Conservation (phyloP, 2,888 invertebrate species). For the Abrostola triplasia region DNA sequence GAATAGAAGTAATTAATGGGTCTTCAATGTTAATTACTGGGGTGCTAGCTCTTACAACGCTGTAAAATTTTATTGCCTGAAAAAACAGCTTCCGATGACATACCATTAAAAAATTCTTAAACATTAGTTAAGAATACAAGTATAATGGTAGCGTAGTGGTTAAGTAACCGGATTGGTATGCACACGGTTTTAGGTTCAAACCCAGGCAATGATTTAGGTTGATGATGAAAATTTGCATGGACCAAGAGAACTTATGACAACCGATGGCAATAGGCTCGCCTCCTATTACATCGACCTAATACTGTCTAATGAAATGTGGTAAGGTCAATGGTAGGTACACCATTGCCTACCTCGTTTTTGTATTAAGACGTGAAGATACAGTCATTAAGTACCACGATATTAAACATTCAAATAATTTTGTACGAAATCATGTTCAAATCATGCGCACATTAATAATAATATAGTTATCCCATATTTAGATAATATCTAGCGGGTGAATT, state of each 20-base stretch:
- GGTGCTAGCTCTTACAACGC: not conserved
- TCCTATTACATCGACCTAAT: too few species aligned
- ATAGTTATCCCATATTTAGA: slow-evolving; percentile 53
- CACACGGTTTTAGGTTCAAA: too few species aligned
- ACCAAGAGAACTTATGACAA: too few species aligned
- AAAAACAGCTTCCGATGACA: not conserved
- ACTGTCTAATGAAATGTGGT: too few species aligned
- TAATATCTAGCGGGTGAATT: slow-evolving; percentile 54
- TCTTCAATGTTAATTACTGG: slow-evolving; percentile 23
- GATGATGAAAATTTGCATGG: too few species aligned
- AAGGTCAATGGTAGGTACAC: too few species aligned
- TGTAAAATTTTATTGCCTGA: not conserved
- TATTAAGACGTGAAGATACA: too few species aligned
- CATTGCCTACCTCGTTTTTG: too few species aligned
- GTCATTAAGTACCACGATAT: not conserved
- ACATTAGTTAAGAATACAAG: too few species aligned
- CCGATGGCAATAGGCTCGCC: too few species aligned
- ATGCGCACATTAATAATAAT: slow-evolving; percentile 36
- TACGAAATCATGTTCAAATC: slow-evolving; percentile 27
- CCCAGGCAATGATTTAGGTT: too few species aligned
- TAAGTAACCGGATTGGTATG: not conserved
- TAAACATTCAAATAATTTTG: slow-evolving; percentile 9
- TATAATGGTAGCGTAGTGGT: not conserved
- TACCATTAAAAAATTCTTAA: too few species aligned
- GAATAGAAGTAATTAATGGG: slow-evolving; percentile 18